phyloP scores from a whole-genome alignment of 2,113 vertebrate species.

The Melanocharis versteri region DNA sequence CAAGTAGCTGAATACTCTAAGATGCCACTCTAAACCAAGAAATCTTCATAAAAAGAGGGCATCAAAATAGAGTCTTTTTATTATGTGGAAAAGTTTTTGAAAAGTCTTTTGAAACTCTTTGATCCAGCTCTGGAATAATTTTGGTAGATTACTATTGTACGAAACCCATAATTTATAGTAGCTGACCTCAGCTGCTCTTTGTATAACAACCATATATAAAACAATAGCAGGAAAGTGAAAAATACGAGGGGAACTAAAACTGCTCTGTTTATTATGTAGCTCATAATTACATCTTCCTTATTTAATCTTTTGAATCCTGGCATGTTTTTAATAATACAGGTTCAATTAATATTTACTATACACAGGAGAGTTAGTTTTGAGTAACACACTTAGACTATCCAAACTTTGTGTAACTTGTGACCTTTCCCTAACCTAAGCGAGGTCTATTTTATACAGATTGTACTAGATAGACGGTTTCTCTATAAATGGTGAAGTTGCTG shows the following conservation, averaged over 20 bases:
- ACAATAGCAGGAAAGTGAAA: conserved; percentile 98
- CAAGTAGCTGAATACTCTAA: neutral
- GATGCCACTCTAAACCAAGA: neutral
- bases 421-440: conserved; percentile 72
- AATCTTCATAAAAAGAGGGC: conserved; percentile 16
- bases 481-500: conserved; percentile 25
- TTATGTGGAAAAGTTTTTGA: conserved; percentile 69
- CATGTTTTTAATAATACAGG: conserved; percentile 75
- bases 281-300: conserved; percentile 85
- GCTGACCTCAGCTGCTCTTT: conserved; percentile 89
- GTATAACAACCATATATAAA: conserved; percentile 83
- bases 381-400: conserved; percentile 66
- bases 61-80: conserved; percentile 33
- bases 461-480: conserved; percentile 33
- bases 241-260: conserved; percentile 84
- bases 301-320: conserved; percentile 82
- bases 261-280: conserved; percentile 86
- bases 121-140: conserved; percentile 82
- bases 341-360: conserved; percentile 79
- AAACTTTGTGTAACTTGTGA: conserved; percentile 78
- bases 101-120: conserved; percentile 79
- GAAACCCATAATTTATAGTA: conserved; percentile 86
- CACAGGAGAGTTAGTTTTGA: conserved; percentile 83
- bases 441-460: conserved; percentile 66
- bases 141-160: conserved; percentile 85